Conservation (phyloP, 1,140 invertebrate species). For the Cydia splendana region DNA sequence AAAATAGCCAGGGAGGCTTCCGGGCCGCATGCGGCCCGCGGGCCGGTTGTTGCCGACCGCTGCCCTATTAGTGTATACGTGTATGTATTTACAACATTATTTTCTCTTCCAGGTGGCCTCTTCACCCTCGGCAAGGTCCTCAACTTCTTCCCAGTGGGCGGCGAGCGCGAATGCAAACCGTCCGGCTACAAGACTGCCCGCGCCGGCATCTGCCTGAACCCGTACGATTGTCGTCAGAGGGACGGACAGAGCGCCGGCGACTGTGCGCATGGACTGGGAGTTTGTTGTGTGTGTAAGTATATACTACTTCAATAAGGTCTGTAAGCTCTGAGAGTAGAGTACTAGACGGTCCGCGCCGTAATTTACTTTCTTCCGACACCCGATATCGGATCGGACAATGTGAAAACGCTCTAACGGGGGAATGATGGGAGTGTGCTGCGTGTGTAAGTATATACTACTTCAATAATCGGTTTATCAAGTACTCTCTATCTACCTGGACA, state of each 20-base stretch:
- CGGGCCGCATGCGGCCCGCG: no score
- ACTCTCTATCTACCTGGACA: no score
- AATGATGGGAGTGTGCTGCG: constrained; percentile 92
- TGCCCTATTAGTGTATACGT: no score
- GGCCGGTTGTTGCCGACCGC: no score
- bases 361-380: no score
- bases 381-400: no score
- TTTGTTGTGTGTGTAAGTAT: constrained; percentile 92
- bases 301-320: no score
- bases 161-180: constrained; percentile 87
- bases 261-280: constrained; percentile 91
- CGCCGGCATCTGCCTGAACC: constrained; percentile 88
- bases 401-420: no score
- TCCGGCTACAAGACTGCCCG: constrained; percentile 82
- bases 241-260: constrained; percentile 87
- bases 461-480: no score
- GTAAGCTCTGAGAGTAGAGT: no score
- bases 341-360: no score
- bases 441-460: constrained; percentile 85
- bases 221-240: constrained; percentile 90
- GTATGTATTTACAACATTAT: neutral
- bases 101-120: constrained; percentile 49
- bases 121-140: constrained; percentile 80
- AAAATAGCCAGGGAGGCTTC: no score
- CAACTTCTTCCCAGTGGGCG: constrained; percentile 89